phyloP scores from a whole-genome alignment of 2,113 vertebrate genomes.

The Nothobranchius furzeri region DNA sequence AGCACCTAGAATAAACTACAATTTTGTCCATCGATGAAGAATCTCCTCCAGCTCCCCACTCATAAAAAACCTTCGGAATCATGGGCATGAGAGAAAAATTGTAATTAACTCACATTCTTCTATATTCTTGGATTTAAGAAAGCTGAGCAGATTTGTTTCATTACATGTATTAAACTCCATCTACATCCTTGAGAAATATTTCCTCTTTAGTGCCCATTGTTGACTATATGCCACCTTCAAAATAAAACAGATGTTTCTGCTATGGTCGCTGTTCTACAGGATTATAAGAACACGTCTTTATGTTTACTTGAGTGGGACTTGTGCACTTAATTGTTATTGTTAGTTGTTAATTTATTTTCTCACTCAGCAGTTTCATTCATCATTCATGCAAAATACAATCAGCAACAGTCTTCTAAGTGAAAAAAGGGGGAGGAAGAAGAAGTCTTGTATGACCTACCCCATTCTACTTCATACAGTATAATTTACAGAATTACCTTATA shows the following conservation, averaged over 20 bases:
- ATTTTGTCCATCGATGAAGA: slow-evolving; percentile 22
- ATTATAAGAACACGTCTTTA: neutral
- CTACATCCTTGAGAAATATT: slow-evolving; percentile 36
- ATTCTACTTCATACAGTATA: too few relatives aligned
- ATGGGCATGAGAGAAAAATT: slow-evolving; percentile 35
- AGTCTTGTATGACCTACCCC: too few relatives aligned
- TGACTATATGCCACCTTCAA: slow-evolving; percentile 33
- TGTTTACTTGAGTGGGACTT: neutral
- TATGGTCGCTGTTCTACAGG: slow-evolving; percentile 32
- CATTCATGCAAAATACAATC: too few relatives aligned
- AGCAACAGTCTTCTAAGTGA: too few relatives aligned
- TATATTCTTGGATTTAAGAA: slow-evolving; percentile 43
- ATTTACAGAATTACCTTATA: too few relatives aligned
- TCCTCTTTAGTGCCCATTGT: slow-evolving; percentile 59
- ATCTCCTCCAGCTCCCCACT: slow-evolving; percentile 28
- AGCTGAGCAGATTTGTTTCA: slow-evolving; percentile 17
- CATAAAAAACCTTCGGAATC: slow-evolving; percentile 33
- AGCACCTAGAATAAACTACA: neutral
- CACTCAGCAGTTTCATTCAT: too few relatives aligned
- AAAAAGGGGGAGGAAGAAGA: too few relatives aligned
- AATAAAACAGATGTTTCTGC: neutral
- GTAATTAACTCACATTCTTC: slow-evolving; percentile 66
- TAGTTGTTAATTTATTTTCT: too few relatives aligned
- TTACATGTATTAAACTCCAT: slow-evolving; percentile 50
- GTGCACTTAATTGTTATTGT: neutral